Evolutionary conservation across 2,888 invertebrate species (phyloP).

Genomic region (Nomada hirtipes): DNA sequence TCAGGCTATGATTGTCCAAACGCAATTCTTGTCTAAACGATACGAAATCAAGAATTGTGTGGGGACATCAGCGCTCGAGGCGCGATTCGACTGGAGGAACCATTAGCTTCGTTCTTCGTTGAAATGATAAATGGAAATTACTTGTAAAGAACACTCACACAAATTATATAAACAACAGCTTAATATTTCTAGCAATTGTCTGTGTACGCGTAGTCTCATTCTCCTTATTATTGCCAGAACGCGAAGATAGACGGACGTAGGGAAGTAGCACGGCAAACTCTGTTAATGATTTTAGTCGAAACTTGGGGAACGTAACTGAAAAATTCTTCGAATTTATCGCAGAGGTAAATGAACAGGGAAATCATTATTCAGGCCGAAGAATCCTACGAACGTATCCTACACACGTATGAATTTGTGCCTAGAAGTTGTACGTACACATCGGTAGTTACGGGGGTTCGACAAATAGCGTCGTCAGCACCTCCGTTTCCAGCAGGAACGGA

Average conservation of each 20-base stretch:
- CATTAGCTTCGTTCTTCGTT: not conserved
- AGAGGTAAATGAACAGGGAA: slow-evolving; percentile 16
- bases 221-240: slow-evolving; percentile 33
- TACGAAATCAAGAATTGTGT: slow-evolving; percentile 84
- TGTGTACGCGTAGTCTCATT: slow-evolving; percentile 33
- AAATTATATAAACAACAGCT: no score
- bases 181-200: not conserved
- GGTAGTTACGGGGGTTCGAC: slow-evolving; percentile 65
- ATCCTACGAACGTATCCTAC: slow-evolving; percentile 26
- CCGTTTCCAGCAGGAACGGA: slow-evolving; percentile 72
- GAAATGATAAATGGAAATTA: not conserved
- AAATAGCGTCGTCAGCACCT: slow-evolving; percentile 76
- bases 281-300: no score
- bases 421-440: slow-evolving; percentile 50
- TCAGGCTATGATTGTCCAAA: slow-evolving; percentile 85
- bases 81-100: slow-evolving; percentile 62
- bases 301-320: not conserved
- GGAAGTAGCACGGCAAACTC: not conserved
- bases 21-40: slow-evolving; percentile 83
- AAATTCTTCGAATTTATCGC: not conserved
- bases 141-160: not conserved
- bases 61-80: slow-evolving; percentile 84
- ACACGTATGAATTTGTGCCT: slow-evolving; percentile 59
- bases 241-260: slow-evolving; percentile 5
- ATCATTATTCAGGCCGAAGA: slow-evolving; percentile 38